Percentiles rank a stretch among this genome's conserved stretches.
Evolutionary conservation across 2,797 vertebrate genomes (phyloP).

Genomic region (Acipenser oxyrinchus): DNA sequence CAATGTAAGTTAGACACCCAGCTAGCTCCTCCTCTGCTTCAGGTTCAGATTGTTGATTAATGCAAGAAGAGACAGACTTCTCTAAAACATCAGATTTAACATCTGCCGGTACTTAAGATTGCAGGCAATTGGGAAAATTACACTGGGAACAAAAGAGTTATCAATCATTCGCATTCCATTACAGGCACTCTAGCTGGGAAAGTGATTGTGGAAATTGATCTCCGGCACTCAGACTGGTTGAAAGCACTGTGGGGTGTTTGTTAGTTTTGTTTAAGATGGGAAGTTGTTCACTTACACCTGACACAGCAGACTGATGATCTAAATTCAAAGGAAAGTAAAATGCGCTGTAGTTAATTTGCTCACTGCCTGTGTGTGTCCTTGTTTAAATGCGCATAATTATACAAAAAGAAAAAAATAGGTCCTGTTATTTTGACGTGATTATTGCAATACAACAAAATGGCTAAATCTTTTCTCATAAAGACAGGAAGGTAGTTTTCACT

Average conservation of each 20-base stretch:
- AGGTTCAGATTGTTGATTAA: conserved; percentile 7
- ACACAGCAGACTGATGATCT: conserved; percentile 28
- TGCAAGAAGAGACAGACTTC: conserved; percentile 18
- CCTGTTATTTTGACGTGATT: too few species aligned
- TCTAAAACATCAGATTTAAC: conserved; percentile 16
- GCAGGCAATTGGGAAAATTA: conserved; percentile 44
- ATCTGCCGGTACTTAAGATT: conserved; percentile 40
- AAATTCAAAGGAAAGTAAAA: too few species aligned
- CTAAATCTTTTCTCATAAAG: too few species aligned
- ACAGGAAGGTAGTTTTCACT: too few species aligned
- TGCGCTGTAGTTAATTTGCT: too few species aligned
- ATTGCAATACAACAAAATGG: too few species aligned
- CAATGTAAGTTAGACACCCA: too few species aligned
- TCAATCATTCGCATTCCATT: conserved; percentile 44
- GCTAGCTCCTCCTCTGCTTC: background rate
- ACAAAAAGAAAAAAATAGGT: too few species aligned
- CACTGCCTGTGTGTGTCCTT: too few species aligned
- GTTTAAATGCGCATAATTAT: too few species aligned
- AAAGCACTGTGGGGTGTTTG: conserved; percentile 26
- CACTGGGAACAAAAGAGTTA: conserved; percentile 36
- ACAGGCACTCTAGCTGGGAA: conserved; percentile 28
- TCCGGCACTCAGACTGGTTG: conserved; percentile 22
- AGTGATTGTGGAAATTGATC: conserved; percentile 22
- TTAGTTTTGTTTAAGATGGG: conserved; percentile 19
- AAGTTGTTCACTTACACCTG: conserved; percentile 30